Evolutionary conservation across 1,140 invertebrate genomes (phyloP).

Genomic region (Drosophila setifemur): DNA sequence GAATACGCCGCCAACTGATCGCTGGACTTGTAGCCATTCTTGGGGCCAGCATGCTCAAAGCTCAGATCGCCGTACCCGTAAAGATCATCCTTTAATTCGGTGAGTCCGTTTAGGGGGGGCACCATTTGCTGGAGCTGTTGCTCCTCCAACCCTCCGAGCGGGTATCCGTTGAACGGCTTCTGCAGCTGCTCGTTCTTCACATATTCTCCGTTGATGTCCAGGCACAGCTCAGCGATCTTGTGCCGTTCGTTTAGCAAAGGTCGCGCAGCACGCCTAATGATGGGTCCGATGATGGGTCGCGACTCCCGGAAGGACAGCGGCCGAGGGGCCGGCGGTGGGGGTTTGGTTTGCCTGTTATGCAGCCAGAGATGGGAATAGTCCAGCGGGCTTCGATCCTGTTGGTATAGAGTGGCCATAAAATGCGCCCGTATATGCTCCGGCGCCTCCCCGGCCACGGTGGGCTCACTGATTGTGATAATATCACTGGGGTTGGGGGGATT

Average conservation of each 20-base stretch:
- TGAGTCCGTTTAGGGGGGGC: neutral
- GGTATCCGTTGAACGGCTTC: slow-evolving; percentile 1
- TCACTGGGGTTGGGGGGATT: neutral
- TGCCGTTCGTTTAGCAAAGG: neutral
- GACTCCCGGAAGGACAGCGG: neutral
- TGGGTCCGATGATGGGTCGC: neutral
- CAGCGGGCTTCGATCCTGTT: slow-evolving; percentile 23
- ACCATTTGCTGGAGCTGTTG: neutral
- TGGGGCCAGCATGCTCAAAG: neutral
- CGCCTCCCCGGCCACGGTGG: neutral
- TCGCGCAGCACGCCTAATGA: neutral
- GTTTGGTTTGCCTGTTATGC: neutral
- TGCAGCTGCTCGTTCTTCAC: slow-evolving; percentile 14
- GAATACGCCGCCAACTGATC: slow-evolving; percentile 1
- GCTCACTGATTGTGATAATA: slow-evolving; percentile 10
- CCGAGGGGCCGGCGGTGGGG: neutral
- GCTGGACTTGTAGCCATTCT: neutral
- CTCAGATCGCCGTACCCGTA: neutral
- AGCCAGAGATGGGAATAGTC: slow-evolving; percentile 30
- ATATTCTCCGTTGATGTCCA: slow-evolving; percentile 33
- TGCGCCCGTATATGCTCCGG: slow-evolving; percentile 11
- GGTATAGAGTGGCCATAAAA: slow-evolving; percentile 30
- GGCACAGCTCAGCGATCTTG: slow-evolving; percentile 15
- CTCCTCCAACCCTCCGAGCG: neutral
- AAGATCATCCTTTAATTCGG: neutral